Conservation (phyloP, 2,888 invertebrate species). For the Drosophila prolongata region DNA sequence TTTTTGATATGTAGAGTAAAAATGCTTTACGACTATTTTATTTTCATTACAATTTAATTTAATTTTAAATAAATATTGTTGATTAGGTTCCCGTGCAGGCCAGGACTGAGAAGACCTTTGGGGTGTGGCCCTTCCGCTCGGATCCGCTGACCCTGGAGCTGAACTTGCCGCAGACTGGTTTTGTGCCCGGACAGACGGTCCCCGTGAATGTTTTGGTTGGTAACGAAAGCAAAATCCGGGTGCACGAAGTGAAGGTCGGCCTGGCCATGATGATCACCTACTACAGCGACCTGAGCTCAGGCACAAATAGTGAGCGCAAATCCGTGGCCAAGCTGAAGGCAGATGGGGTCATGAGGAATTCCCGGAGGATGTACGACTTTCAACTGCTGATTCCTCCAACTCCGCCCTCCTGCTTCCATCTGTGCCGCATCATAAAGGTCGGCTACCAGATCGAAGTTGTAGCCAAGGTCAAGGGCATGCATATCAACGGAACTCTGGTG, state of each 20-base stretch:
- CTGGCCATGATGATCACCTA: conserved; percentile 75
- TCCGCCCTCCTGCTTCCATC: conserved; percentile 77
- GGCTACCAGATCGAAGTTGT: conserved; percentile 77
- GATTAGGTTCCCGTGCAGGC: conserved; percentile 65
- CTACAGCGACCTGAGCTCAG: conserved; percentile 42
- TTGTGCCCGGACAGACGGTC: conserved; percentile 79
- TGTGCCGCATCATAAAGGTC: conserved; percentile 77
- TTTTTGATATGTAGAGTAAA: too few relatives aligned
- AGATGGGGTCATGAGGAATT: conserved; percentile 61
- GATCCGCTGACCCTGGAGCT: conserved; percentile 71
- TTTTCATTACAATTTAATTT: too few relatives aligned
- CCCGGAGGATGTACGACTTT: conserved; percentile 68
- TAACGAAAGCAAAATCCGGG: conserved; percentile 86
- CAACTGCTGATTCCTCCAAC: conserved; percentile 77
- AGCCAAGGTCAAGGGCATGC: conserved; percentile 71
- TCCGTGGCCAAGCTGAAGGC: conserved; percentile 68
- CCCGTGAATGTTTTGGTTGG: conserved; percentile 85
- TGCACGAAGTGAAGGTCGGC: conserved; percentile 76
- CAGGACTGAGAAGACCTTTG: conserved; percentile 69
- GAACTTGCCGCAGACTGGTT: conserved; percentile 78
- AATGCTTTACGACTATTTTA: too few relatives aligned
- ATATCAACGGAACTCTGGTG: conserved; percentile 61
- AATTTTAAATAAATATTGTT: too few relatives aligned
- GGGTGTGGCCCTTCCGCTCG: conserved; percentile 77
- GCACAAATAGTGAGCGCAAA: conserved; percentile 53